Base-by-base conservation (phyloP, 2,113 vertebrate genomes). In the Ibidorhyncha struthersii region DNA sequence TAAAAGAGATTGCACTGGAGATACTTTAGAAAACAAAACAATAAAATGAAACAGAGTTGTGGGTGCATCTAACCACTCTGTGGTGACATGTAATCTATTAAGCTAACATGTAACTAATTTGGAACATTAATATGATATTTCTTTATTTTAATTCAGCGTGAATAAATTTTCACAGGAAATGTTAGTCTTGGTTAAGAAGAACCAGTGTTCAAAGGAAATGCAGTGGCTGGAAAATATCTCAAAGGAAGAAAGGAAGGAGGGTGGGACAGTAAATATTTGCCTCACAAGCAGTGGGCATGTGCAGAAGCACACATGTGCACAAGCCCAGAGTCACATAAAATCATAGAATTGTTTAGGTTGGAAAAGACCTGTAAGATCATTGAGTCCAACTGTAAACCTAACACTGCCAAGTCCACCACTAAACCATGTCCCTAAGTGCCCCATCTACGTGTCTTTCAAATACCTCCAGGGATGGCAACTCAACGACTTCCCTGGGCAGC, bases 391-490 rank as follows among this genome's bases (percentile, higher is more conserved):
- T 1, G 2, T 56, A 4, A 79, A 65, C 8, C 30, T 15, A 86
- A 6, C 10, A 52, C 8, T 66, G 25, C n/a, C 55, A 82, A 78
- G 4, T 50, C 32, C 43, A 74, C 13, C 41, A 45, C 21, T 78
- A 50, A 72, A 45, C 15, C 36, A 16, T 19, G 8, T 27, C 41
- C 22, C 43, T 34, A 21, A 55, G 53, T 7, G 5, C 30, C 56
- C 56, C 9, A 32, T 11, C 27, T n/a, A n/a, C 23, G 29, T 0
- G 0, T 30, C 50, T 40, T 84, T 74, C 41, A 74, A 89, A 62
- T 47, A 47, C 4, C 20, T 61, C 2, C 4, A 53, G 22, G 20
- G 16, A 38, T 14, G 8, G n/a, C n/a, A 69, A 58, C 58, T 40
- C 38, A 3, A 6, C 26, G 27, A 36, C 50, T 73, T 65, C 29